These are phyloP conservation scores for Panorpa germanica DNA, from an alignment of 2,888 invertebrate genomes.

Conservation along the genomic window DNA sequence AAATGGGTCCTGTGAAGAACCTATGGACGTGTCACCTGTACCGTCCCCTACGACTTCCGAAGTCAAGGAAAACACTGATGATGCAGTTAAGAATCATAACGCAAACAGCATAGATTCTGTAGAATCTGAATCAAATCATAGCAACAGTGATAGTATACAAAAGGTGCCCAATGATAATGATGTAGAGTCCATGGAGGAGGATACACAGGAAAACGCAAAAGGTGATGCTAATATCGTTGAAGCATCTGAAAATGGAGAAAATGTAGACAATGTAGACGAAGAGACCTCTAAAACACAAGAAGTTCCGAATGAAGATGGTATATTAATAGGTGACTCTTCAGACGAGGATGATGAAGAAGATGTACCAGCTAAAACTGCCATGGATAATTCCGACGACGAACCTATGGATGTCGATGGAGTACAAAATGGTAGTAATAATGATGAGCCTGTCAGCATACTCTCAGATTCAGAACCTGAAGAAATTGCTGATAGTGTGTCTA, in stretches of 20 bases:
- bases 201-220: constrained; percentile 13
- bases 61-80: constrained; percentile 12
- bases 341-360: constrained; percentile 13
- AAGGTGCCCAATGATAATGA: no score
- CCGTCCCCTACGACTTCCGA: constrained; percentile 14
- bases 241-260: constrained; percentile 11
- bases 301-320: constrained; percentile 11
- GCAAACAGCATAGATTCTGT: no score
- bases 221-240: constrained; percentile 11
- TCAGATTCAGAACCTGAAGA: constrained; percentile 23
- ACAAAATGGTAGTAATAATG: constrained; percentile 10
- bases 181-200: constrained; percentile 15
- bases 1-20: constrained; percentile 25
- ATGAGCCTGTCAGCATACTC: constrained; percentile 25
- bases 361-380: constrained; percentile 12
- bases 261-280: constrained; percentile 14
- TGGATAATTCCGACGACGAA: constrained; percentile 10
- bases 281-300: constrained; percentile 17
- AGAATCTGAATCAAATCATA: no score
- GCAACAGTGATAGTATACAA: no score
- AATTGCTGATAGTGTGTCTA: constrained; percentile 17
- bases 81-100: constrained; percentile 12
- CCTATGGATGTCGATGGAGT: constrained; percentile 12
- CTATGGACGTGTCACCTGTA: constrained; percentile 16
- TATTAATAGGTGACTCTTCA: constrained; percentile 10